phyloP scores from a whole-genome alignment of 2,888 invertebrate genomes.

The Sarcophaga caerulescens region DNA sequence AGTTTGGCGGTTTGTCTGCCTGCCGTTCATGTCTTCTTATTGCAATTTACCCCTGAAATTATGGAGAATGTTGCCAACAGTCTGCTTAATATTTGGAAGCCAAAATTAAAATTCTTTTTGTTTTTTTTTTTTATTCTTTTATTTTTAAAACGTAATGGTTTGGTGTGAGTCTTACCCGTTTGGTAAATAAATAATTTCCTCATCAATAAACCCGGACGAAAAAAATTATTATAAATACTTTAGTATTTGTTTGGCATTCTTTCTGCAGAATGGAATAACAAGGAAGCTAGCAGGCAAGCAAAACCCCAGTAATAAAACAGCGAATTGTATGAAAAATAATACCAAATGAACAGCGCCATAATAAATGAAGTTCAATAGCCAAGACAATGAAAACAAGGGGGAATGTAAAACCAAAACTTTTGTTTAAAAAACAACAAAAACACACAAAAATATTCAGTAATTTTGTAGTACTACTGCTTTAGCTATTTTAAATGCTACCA shows the following conservation, averaged over 20 bases:
- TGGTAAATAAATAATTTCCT: constrained; percentile 76
- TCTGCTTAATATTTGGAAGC: neutral
- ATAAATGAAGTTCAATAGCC: constrained; percentile 55
- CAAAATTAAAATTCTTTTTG: constrained; percentile 65
- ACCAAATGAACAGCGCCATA: constrained; percentile 44
- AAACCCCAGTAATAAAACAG: neutral
- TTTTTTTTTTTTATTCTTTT: too few species aligned
- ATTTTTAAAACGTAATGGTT: too few species aligned
- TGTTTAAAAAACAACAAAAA: neutral
- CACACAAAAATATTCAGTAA: constrained; percentile 75
- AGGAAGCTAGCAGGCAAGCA: too few species aligned
- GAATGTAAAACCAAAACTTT: neutral
- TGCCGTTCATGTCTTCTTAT: neutral
- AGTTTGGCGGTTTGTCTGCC: neutral
- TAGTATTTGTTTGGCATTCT: constrained; percentile 27
- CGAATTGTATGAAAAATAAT: constrained; percentile 13
- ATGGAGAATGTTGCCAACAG: constrained; percentile 35
- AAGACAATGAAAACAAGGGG: neutral
- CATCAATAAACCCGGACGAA: constrained; percentile 74
- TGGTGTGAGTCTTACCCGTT: constrained; percentile 18
- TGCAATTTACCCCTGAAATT: constrained; percentile 4
- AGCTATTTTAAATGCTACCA: constrained; percentile 28
- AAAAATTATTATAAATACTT: constrained; percentile 61
- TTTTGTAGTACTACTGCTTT: constrained; percentile 37
- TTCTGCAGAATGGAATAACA: neutral